A percentile compares a stretch with the other conserved stretches of the same genome.
phyloP scores from a whole-genome alignment of 1,140 invertebrate species.

The Bombus sylvicola region DNA sequence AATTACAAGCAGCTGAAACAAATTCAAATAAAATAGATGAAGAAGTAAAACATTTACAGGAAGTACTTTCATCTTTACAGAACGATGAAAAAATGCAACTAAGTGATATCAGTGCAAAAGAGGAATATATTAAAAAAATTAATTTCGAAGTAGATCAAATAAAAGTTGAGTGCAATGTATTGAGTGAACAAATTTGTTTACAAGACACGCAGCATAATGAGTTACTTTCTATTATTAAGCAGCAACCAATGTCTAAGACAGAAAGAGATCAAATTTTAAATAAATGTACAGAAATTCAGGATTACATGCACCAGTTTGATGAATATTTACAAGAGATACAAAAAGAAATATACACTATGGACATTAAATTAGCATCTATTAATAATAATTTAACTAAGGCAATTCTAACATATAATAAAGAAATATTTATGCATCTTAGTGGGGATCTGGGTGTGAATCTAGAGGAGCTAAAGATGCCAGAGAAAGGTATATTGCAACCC shows the following conservation, averaged over 20 bases:
- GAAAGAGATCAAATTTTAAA: conserved; percentile 68
- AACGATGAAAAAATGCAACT: conserved; percentile 54
- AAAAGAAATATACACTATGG: conserved; percentile 71
- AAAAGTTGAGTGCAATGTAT: conserved; percentile 42
- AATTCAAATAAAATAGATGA: conserved; percentile 48
- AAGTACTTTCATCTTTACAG: conserved; percentile 48
- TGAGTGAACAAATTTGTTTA: conserved; percentile 57
- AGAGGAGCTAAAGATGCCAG: conserved; percentile 71
- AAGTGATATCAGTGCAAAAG: conserved; percentile 41
- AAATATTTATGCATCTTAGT: conserved; percentile 68
- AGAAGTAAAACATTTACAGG: conserved; percentile 51
- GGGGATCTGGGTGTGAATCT: conserved; percentile 53
- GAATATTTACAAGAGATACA: conserved; percentile 73
- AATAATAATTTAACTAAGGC: conserved; percentile 69
- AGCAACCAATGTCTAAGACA: conserved; percentile 71
- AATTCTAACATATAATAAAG: conserved; percentile 72
- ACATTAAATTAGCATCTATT: conserved; percentile 69
- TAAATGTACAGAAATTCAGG: conserved; percentile 66
- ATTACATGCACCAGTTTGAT: conserved; percentile 67
- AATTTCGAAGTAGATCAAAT: conserved; percentile 62
- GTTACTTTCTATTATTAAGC: conserved; percentile 58
- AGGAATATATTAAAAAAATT: conserved; percentile 57
- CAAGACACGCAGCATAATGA: conserved; percentile 51
- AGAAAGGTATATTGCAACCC: conserved; percentile 61
- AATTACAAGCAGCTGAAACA: conserved; percentile 46